Evolutionary conservation across 2,113 vertebrate species (phyloP), one percentile per base, ranked within the genome.

Genomic region (Cyanoramphus novaezelandiae): DNA sequence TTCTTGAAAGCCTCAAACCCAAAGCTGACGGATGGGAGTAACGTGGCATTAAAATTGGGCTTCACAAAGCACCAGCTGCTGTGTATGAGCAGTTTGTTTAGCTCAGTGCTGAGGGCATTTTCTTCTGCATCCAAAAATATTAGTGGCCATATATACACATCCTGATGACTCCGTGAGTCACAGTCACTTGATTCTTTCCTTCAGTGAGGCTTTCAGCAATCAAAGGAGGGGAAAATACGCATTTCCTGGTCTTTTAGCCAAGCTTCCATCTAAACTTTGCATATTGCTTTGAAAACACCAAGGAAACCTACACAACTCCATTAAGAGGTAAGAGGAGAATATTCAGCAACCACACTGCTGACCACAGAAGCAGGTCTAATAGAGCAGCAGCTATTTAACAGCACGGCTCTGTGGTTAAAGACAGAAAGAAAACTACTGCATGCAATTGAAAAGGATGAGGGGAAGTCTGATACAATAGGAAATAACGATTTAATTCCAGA

Each of bases 21-120:
- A 39, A 84, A 84, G 91, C 41, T 49, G 70, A 87, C 28, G 92
- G 86, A 83, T 72, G 43, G n/a, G 60, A 82, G 68, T 33, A 88
- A 80, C 63, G 65, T 18, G 1, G 33, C 80, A 68, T 87, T 65
- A 79, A 92, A 27, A 14, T 41, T 87, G 60, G 84, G 77, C 71
- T 83, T 41, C 50, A 96, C 92, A 97, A 97, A 97, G 81, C 86
- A 76, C 86, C 94, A 97, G 95, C 95, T 97, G 95, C 92, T 6
- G 0, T n/a, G 3, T 8, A 79, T 35, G 79, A 65, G 82, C 49
- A 17, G 80, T n/a, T 37, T 31, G 86, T 60, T 94, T 86, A 87
- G 82, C 80, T 86, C 95, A 96, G 64, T 68, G 92, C 94, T 94
- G 78, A 96, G 53, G 67, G n/a, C 82, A 86, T 91, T 47, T 63